Conservation (phyloP, 2,113 vertebrate species). For the Dipodomys ordii region DNA sequence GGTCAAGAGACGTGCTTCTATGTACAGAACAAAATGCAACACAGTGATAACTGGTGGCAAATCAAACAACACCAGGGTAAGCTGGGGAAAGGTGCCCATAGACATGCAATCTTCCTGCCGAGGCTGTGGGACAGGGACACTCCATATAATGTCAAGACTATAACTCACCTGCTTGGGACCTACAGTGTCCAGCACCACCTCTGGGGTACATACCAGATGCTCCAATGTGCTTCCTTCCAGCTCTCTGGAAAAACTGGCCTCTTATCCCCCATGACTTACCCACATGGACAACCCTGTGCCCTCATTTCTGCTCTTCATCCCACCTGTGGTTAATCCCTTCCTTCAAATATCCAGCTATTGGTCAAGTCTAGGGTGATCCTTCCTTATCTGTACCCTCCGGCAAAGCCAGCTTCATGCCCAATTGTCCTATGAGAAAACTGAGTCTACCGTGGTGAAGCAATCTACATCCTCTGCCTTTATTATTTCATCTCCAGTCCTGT, state of each 20-base stretch:
- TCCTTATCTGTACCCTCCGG: neutral
- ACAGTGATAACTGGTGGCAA: too few species aligned
- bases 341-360: neutral
- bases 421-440: neutral
- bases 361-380: neutral
- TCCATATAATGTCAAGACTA: too few species aligned
- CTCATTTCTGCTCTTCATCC: neutral
- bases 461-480: neutral
- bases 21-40: too few species aligned
- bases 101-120: too few species aligned
- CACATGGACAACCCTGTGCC: neutral
- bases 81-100: too few species aligned
- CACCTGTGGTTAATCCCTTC: neutral
- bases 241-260: rapidly evolving
- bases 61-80: too few species aligned
- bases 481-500: neutral
- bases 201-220: neutral
- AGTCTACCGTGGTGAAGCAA: rapidly evolving
- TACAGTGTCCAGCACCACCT: neutral
- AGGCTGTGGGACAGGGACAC: too few species aligned
- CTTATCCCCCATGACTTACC: neutral
- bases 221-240: neutral
- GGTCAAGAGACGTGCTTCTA: too few species aligned
- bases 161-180: neutral
- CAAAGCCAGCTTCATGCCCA: neutral